Evolutionary conservation across 2,113 vertebrate species (phyloP).

Genomic region (Pundamilia nyererei): DNA sequence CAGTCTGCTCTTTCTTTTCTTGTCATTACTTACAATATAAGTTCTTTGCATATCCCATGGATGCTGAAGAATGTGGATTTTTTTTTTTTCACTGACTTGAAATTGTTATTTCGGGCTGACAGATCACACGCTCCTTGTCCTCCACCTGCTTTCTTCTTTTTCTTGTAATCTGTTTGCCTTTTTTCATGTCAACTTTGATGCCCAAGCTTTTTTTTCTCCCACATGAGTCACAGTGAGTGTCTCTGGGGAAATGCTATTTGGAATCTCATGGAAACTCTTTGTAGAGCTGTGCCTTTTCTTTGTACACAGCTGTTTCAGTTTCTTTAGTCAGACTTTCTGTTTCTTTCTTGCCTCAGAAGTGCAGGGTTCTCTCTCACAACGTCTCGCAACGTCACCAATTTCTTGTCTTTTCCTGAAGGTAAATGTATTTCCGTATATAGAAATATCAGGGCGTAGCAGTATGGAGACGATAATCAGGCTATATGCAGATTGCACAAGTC

Average conservation of each 20-base stretch:
- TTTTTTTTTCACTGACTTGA: neutral
- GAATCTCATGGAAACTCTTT: neutral
- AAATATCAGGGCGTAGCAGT: neutral
- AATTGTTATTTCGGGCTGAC: neutral
- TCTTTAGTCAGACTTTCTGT: neutral
- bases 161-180: neutral
- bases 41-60: neutral
- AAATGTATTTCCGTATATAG: neutral
- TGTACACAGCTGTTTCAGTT: neutral
- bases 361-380: neutral
- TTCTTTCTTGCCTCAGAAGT: neutral
- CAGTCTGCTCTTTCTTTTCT: neutral
- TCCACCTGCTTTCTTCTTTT: neutral
- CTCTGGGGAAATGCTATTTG: neutral
- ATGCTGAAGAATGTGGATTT: neutral
- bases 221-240: neutral
- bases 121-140: neutral
- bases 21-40: neutral
- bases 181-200: neutral
- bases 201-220: neutral
- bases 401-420: neutral
- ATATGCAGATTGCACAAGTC: neutral
- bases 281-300: neutral
- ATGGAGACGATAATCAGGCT: neutral
- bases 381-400: neutral